Conservation (phyloP, 2,113 vertebrate species). For the Polypterus senegalus region DNA sequence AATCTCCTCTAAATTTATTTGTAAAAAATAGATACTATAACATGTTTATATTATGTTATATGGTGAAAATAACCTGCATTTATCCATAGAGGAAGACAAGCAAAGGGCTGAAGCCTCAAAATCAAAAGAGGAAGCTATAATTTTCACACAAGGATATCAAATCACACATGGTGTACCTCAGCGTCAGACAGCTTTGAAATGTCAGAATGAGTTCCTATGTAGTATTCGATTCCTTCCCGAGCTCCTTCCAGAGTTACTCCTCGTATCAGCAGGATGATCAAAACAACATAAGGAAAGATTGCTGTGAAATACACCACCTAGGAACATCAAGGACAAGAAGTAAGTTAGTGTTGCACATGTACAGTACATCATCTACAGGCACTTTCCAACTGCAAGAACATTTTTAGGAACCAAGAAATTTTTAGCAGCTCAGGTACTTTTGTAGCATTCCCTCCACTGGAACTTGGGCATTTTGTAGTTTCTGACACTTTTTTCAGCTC, state of each 20-base stretch:
- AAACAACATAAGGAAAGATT: constrained; percentile 64
- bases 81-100: background rate
- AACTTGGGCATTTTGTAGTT: background rate
- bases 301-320: constrained; percentile 69
- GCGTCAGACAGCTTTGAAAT: constrained; percentile 49
- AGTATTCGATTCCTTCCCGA: constrained; percentile 63
- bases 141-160: background rate
- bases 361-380: background rate
- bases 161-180: background rate
- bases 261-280: constrained; percentile 59
- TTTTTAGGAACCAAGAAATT: background rate
- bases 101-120: background rate
- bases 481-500: background rate
- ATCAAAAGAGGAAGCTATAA: background rate
- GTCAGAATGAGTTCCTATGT: constrained; percentile 61
- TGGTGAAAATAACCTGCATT: too few species aligned
- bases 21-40: too few species aligned
- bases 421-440: background rate
- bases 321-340: constrained; percentile 3
- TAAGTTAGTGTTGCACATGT: background rate
- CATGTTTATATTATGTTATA: too few species aligned
- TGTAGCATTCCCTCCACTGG: background rate
- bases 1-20: too few species aligned
- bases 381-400: background rate
- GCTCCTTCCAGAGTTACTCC: constrained; percentile 61